A percentile compares a stretch with the other conserved stretches of the same genome.
Conservation (phyloP, 1,140 invertebrate genomes). For the Drosophila athabasca region DNA sequence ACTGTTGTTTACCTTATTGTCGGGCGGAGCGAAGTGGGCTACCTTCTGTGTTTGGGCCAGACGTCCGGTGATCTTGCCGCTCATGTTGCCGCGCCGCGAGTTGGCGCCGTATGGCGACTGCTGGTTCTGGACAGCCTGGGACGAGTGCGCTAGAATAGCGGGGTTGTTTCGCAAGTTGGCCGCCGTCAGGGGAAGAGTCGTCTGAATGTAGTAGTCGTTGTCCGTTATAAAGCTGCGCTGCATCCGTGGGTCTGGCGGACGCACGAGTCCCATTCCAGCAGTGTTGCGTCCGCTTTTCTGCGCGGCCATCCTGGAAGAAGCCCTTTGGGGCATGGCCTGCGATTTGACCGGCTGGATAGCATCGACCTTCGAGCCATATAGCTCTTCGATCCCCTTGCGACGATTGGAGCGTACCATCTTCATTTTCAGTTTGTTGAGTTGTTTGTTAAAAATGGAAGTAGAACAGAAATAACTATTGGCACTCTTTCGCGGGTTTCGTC, state of each 20-base stretch:
- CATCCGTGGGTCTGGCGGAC: constrained; percentile 40
- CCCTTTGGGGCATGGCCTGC: constrained; percentile 24
- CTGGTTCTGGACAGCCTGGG: constrained; percentile 13
- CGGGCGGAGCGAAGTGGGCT: constrained; percentile 35
- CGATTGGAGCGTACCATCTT: constrained; percentile 62
- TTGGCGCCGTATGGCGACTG: constrained; percentile 33
- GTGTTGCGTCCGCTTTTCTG: constrained; percentile 31
- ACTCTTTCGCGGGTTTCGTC: too few relatives aligned
- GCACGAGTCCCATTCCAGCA: constrained; percentile 10
- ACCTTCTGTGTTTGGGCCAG: constrained; percentile 38
- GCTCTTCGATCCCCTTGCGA: constrained; percentile 73
- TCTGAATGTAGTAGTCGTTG: constrained; percentile 70
- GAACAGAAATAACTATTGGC: neutral
- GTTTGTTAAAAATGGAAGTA: neutral
- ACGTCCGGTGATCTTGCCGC: constrained; percentile 39
- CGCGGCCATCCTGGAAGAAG: constrained; percentile 46
- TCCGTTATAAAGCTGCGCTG: constrained; percentile 67
- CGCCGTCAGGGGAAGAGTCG: constrained; percentile 58
- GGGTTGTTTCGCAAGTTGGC: constrained; percentile 33
- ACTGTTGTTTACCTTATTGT: constrained; percentile 20
- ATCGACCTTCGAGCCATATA: constrained; percentile 70
- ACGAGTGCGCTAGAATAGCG: constrained; percentile 6
- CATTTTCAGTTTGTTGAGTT: neutral
- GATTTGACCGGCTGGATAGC: constrained; percentile 48
- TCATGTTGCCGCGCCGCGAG: constrained; percentile 36